Base-by-base conservation (phyloP, 2,113 vertebrate species). In the Oreochromis spilurus region DNA sequence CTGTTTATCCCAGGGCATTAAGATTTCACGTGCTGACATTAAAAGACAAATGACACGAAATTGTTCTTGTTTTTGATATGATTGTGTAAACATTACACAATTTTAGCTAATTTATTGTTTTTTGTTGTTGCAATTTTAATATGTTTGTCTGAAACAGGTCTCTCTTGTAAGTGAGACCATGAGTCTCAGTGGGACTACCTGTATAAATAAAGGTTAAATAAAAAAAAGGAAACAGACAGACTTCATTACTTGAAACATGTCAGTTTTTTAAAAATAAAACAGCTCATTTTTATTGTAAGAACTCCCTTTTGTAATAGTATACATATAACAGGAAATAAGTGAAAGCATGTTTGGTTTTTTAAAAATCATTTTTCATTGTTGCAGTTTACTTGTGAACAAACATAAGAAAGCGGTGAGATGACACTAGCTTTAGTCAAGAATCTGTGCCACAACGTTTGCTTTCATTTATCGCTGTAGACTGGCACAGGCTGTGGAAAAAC, bases 11-110 rank as follows among this genome's bases (percentile, higher is more conserved):
- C 0, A 2, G 16, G 31, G 31, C 19, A n/a, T 62, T 62, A 36
- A 62, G 31, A 62, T 62, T 62, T 62, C 58, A 36, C 58, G 36
- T 62, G 17, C 31, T 1, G 31, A 62, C 2, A 2, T 36, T 62
- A n/a, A n/a, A 36, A 62, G 58, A 62, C 58, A 62, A 62, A 36
- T 62, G 9, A 62, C 58, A 12, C 10, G 31, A 62, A 36, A 31
- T 36, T 62, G 31, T 62, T 31, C 31, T 62, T 62, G 58, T 62
- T 36, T 62, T 62, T 62, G 58, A 62, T 62, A 62, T n/a, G 31
- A 12, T 11, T 0, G 6, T 65, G 31, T 36, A 36, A 7, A 65
- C 4, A 62, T 62, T 62, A n/a, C 17, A 36, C 36, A 65, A 10
- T 36, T 40, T 40, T 40, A 40, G 10, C 38, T 65, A 7, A 4